These are phyloP conservation scores for Cordilura impudica DNA, from an alignment of 2,888 invertebrate genomes.

Conservation along the genomic window DNA sequence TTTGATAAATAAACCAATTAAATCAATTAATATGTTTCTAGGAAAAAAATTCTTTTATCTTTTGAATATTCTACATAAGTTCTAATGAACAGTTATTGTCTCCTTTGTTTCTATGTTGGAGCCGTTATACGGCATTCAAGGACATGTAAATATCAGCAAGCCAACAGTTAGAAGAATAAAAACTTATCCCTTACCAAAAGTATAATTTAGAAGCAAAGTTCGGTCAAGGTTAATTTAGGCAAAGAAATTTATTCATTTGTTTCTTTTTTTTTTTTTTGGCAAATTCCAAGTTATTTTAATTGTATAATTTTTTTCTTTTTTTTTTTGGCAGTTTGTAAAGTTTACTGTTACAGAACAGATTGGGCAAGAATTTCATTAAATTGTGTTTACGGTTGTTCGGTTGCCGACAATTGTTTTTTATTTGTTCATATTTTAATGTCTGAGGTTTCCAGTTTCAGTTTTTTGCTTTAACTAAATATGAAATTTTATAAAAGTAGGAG, in stretches of 20 bases:
- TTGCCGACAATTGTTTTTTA: not conserved
- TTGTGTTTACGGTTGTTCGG: not conserved
- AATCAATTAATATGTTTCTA: too few species aligned
- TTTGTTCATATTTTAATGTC: not conserved
- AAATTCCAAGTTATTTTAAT: not conserved
- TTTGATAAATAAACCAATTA: too few species aligned
- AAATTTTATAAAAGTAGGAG: too few species aligned
- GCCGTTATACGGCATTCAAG: too few species aligned
- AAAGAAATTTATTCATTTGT: not conserved
- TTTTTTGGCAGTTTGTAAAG: too few species aligned
- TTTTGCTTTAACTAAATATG: too few species aligned
- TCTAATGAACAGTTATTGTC: too few species aligned
- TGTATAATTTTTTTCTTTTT: not conserved
- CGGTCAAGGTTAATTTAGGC: conserved; percentile 15
- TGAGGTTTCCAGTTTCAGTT: too few species aligned
- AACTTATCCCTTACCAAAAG: not conserved
- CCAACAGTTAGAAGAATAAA: not conserved
- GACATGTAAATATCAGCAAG: too few species aligned
- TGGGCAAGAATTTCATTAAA: not conserved
- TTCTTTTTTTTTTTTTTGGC: not conserved
- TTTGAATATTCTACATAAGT: too few species aligned
- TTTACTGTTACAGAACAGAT: not conserved
- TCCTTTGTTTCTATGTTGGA: not conserved
- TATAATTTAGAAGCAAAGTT: not conserved
- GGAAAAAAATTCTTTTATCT: too few species aligned